Evolutionary conservation across 2,888 invertebrate genomes (phyloP), one percentile per base, ranked within the genome.

Genomic region (Andrena chrysosceles): DNA sequence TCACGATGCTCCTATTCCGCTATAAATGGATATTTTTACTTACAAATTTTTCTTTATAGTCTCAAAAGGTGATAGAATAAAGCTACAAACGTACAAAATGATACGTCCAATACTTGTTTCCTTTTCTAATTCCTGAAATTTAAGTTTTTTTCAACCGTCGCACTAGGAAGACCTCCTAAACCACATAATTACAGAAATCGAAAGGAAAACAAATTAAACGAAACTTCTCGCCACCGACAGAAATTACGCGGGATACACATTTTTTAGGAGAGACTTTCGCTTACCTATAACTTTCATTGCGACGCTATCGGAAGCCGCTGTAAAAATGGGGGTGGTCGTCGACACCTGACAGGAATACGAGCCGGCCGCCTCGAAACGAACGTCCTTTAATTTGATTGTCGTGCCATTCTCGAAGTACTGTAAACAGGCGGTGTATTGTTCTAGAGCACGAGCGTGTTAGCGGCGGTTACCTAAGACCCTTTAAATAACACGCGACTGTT

Each of bases 271-370:
- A 33, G 4, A 31, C 16, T 29, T 13, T 29, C 23, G 31, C 97
- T 96, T 94, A 97, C 98, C 96, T 94, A 97, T 97, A 81, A 98
- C 96, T 91, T 96, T 97, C 89, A 98, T 95, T 93, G 97, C 96
- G 93, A 97, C 97, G 90, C 96, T 95, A 90, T 96, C 96, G 48
- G 97, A 97, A 89, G 96, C 96, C 95, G 97, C 97, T 54, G 97
- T 97, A 94, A 97, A 97, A 91, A 98, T 96, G 83, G 98, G 97
- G 67, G 97, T 96, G 92, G 97, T 96, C 91, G 97, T 96, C 74
- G 97, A 97, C 33, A 98, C 97, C 92, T 97, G 97, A 93, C 98
- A 98, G 78, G 96, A 96, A 94, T 98, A 98, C 72, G 96, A 95
- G 33, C 97, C 98, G 16, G 97, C 96, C 62, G 97, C 97, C 75